These are phyloP conservation scores for Maylandia zebra DNA, from an alignment of 2,113 vertebrate genomes.

Conservation along the genomic window DNA sequence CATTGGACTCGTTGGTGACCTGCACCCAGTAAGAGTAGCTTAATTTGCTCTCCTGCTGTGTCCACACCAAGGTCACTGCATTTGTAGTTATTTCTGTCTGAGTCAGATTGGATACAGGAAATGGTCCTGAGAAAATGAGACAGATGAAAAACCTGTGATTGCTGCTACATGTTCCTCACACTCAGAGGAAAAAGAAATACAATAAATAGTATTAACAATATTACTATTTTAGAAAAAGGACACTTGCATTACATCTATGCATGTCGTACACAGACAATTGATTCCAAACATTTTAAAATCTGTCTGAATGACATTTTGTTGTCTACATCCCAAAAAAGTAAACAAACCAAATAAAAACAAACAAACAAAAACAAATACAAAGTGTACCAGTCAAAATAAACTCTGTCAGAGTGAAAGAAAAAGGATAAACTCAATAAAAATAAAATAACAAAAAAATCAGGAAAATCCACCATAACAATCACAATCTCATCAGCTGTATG, in stretches of 20 bases:
- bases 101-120: neutral
- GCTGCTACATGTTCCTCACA: neutral
- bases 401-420: too few relatives aligned
- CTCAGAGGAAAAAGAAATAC: neutral
- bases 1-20: neutral
- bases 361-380: neutral
- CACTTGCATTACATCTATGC: neutral
- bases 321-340: neutral
- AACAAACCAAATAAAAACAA: neutral
- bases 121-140: constrained; percentile 26
- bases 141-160: neutral
- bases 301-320: neutral
- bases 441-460: neutral
- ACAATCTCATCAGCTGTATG: neutral
- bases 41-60: neutral
- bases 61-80: constrained; percentile 40
- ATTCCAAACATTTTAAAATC: neutral
- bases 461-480: neutral
- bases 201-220: neutral
- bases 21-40: constrained; percentile 15
- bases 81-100: constrained; percentile 4
- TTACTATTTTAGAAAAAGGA: neutral
- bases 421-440: neutral
- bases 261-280: neutral
- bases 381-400: neutral